Conservation (phyloP, 2,888 invertebrate genomes). For the Oligia latruncula region DNA sequence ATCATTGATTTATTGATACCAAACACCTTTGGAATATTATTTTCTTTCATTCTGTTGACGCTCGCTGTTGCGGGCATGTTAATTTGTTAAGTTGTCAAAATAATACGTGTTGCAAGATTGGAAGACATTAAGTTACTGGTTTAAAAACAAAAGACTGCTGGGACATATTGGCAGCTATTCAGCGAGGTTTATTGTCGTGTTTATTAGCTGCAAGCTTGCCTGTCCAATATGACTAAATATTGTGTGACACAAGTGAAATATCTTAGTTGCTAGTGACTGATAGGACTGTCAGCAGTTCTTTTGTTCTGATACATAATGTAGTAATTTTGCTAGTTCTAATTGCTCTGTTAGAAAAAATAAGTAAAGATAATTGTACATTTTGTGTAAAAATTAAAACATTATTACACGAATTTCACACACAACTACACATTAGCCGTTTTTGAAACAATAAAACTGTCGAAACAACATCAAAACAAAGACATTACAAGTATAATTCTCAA, state of each 20-base stretch:
- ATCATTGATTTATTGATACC: slow-evolving; percentile 68
- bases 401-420: slow-evolving; percentile 20
- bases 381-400: neutral
- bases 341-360: neutral
- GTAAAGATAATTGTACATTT: slow-evolving; percentile 2
- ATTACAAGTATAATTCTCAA: slow-evolving; percentile 26
- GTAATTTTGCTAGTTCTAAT: slow-evolving; percentile 15
- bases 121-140: slow-evolving; percentile 39
- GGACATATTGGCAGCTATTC: slow-evolving; percentile 11
- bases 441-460: slow-evolving; percentile 40
- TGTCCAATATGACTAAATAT: neutral
- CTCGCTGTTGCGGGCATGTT: slow-evolving; percentile 36
- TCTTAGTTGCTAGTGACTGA: neutral
- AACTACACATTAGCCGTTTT: slow-evolving; percentile 22
- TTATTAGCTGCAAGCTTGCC: neutral
- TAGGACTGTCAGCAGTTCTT: neutral
- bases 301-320: slow-evolving; percentile 7
- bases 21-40: slow-evolving; percentile 63
- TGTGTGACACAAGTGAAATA: neutral
- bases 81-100: slow-evolving; percentile 61
- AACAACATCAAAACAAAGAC: slow-evolving; percentile 52
- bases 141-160: slow-evolving; percentile 27
- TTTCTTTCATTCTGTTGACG: slow-evolving; percentile 46
- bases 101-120: slow-evolving; percentile 30
- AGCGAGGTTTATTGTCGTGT: slow-evolving; percentile 13